phyloP scores from a whole-genome alignment of 2,797 vertebrate genomes.

The Falco peregrinus region DNA sequence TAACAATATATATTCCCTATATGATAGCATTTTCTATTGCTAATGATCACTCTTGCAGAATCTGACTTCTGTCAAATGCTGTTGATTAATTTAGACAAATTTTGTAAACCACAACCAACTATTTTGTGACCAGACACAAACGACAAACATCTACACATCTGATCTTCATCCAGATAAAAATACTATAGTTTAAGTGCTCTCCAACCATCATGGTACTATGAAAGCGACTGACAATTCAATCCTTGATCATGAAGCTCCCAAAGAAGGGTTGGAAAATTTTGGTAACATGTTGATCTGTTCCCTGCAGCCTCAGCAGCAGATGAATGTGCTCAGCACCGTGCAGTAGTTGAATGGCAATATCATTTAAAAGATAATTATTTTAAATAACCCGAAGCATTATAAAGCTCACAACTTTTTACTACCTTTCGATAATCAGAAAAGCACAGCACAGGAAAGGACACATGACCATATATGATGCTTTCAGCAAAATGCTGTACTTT shows the following conservation, averaged over 20 bases:
- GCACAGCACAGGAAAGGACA: not conserved
- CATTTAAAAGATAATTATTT: not conserved
- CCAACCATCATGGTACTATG: not conserved
- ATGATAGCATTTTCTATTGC: not conserved
- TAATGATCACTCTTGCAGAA: not conserved
- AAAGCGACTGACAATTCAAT: not conserved
- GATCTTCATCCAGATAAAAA: not conserved
- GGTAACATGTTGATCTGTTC: not conserved
- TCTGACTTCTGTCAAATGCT: not conserved
- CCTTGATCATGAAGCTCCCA: not conserved
- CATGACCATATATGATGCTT: fast-evolving
- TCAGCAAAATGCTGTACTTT: not conserved
- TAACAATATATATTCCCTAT: not conserved
- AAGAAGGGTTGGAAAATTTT: fast-evolving
- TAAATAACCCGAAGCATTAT: not conserved
- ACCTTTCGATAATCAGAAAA: not conserved
- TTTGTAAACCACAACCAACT: not conserved
- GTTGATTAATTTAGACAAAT: not conserved
- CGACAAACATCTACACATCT: not conserved
- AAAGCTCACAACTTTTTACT: not conserved
- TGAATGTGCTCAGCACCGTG: not conserved
- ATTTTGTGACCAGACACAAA: not conserved
- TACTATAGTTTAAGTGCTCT: not conserved
- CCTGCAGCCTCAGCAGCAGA: not conserved
- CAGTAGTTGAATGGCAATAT: not conserved